Evolutionary conservation across 2,888 invertebrate genomes (phyloP), one percentile per base, ranked within the genome.

Genomic region (Acanthococcus lagerstroemiae): DNA sequence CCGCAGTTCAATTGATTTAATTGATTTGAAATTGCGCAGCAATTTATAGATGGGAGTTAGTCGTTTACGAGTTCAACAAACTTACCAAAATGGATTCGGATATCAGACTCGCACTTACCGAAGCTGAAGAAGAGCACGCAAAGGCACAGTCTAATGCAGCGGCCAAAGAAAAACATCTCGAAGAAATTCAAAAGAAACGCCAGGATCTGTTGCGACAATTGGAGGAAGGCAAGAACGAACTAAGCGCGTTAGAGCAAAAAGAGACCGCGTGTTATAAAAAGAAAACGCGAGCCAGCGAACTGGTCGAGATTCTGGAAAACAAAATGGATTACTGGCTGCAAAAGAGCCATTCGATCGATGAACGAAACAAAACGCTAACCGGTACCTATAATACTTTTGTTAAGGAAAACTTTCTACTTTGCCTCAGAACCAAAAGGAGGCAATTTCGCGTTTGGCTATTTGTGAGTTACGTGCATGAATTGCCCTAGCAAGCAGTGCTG

Each of bases 81-180:
- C 93, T 95, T 2, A 92, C 93, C 0, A 90, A 88, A 77, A 84
- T 90, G 9, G 87, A 94, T 22, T 95, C 93, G 1, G 97, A 97
- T 0, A 97, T 96, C 78, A 91, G 91, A 75, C 83, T 85, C 72
- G 89, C 92, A n/a, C 77, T 97, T 68, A 88, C 87, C 0, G 86
- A 85, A 69, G 95, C 95, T 1, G 90, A 95, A 74, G 84, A 83
- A 0, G 84, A 87, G 45, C 88, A 90, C 74, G 83, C 85, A 71
- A 79, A 76, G 24, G 83, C 85, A 70, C 83, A 90, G 85, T 81
- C 82, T 7, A 86, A 87, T 37, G 78, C 95, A 54, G 86, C 88
- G 68, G 77, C 85, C 44, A 93, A 93, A 74, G 82, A 90, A 70
- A 84, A 84, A 2, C 85, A 87, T 71, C 78, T 94, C 66, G 81